These are phyloP conservation scores for Catocala fraxini DNA, from an alignment of 2,888 invertebrate species.

Conservation along the genomic window DNA sequence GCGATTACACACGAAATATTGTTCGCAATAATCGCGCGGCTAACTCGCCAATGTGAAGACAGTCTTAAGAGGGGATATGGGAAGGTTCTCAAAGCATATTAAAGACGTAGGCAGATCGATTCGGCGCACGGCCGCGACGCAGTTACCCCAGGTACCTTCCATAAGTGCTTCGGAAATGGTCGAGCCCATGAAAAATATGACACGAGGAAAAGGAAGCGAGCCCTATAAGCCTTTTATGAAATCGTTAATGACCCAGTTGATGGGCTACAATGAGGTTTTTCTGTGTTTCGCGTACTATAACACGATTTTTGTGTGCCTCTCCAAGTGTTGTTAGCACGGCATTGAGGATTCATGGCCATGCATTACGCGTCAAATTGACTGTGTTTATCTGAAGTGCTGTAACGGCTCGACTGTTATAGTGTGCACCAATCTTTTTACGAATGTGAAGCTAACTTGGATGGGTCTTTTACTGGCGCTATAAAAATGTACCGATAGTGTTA, in stretches of 20 bases:
- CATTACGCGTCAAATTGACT: conserved; percentile 37
- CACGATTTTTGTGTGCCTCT: conserved; percentile 63
- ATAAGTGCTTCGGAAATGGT: conserved; percentile 75
- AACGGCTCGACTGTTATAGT: conserved; percentile 33
- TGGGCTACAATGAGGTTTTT: conserved; percentile 69
- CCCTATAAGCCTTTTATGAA: conserved; percentile 82
- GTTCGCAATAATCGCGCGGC: conserved; percentile 18
- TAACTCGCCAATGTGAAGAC: conserved; percentile 23
- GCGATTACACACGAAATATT: conserved; percentile 26
- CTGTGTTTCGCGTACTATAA: conserved; percentile 63
- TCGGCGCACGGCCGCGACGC: conserved; percentile 36
- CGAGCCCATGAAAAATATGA: conserved; percentile 79
- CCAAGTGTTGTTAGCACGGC: conserved; percentile 51
- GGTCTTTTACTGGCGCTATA: conserved; percentile 36
- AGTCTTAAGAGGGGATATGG: conserved; percentile 23
- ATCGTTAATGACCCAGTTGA: conserved; percentile 81
- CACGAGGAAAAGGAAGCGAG: conserved; percentile 74
- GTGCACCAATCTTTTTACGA: conserved; percentile 31
- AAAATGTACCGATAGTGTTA: conserved; percentile 25
- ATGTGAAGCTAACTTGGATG: conserved; percentile 24
- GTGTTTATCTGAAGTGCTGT: conserved; percentile 26
- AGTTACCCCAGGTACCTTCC: conserved; percentile 58
- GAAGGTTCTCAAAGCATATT: conserved; percentile 28
- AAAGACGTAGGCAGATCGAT: conserved; percentile 44
- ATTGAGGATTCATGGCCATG: conserved; percentile 38